phyloP scores from a whole-genome alignment of 37 sponge, comb jelly and placozoan genomes.

The Petrosia ficiformis region DNA sequence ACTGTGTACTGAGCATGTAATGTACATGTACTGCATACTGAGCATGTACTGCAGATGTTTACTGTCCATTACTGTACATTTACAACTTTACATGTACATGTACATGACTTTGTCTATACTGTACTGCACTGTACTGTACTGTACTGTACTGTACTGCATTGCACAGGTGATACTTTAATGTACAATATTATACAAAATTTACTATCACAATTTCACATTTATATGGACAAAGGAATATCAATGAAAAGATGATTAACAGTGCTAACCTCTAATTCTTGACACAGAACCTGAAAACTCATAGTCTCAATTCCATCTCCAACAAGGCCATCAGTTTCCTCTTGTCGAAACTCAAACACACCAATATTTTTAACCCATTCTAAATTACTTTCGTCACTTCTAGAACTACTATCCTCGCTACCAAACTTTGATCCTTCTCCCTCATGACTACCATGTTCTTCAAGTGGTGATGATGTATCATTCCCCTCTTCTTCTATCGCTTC shows the following conservation, averaged over 20 bases:
- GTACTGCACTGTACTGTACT: too few relatives aligned
- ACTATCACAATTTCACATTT: not conserved
- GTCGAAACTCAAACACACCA: not conserved
- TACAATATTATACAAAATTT: not conserved
- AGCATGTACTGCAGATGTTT: too few relatives aligned
- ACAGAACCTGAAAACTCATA: not conserved
- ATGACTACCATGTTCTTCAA: not conserved
- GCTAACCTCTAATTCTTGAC: not conserved
- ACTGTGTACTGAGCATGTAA: too few relatives aligned
- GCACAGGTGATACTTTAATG: not conserved
- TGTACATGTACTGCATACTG: too few relatives aligned
- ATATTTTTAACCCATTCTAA: conserved; percentile 8
- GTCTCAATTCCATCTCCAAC: too few relatives aligned
- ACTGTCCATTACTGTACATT: too few relatives aligned
- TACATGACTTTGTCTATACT: too few relatives aligned
- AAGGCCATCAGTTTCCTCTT: not conserved
- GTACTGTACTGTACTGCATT: too few relatives aligned
- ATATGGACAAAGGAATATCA: not conserved
- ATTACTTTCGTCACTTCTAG: too few relatives aligned
- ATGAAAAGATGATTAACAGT: not conserved
- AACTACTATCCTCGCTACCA: not conserved
- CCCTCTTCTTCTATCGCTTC: not conserved
- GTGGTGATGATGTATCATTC: not conserved
- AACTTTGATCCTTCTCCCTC: not conserved
- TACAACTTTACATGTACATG: too few relatives aligned